Percentiles rank a stretch among this genome's conserved stretches.
Conservation (phyloP, 2,113 vertebrate genomes). For the Ibidorhyncha struthersii region DNA sequence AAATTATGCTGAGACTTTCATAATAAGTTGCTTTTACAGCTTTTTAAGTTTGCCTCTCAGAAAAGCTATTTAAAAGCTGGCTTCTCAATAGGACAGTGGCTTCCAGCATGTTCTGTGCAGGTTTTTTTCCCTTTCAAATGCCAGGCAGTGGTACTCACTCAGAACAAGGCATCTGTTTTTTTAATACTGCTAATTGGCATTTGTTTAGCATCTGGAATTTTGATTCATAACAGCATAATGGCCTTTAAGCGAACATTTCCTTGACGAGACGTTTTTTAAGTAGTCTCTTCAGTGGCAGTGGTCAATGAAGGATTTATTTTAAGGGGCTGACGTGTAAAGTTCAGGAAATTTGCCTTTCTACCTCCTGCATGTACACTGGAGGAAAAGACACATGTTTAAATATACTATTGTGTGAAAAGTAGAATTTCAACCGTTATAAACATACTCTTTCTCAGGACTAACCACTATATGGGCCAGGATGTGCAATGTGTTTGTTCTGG, state of each 20-base stretch:
- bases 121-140: background rate
- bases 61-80: slow-evolving; percentile 54
- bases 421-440: background rate
- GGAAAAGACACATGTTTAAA: background rate
- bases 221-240: slow-evolving; percentile 51
- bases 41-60: slow-evolving; percentile 46
- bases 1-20: slow-evolving; percentile 63
- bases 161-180: slow-evolving; percentile 51
- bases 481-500: accelerated
- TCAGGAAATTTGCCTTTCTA: background rate
- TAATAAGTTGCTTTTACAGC: slow-evolving; percentile 60
- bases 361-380: background rate
- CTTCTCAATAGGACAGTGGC: slow-evolving; percentile 48
- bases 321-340: background rate
- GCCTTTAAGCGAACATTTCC: slow-evolving; percentile 11
- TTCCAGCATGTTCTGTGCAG: slow-evolving; percentile 43
- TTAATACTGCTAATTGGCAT: slow-evolving; percentile 56
- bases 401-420: background rate
- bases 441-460: background rate
- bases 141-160: slow-evolving; percentile 25
- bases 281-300: background rate
- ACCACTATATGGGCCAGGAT: background rate
- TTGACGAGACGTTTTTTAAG: background rate
- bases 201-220: slow-evolving; percentile 66
- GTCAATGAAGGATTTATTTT: background rate